phyloP scores from a whole-genome alignment of 2,888 invertebrate genomes.

The Drosophila subquinaria region DNA sequence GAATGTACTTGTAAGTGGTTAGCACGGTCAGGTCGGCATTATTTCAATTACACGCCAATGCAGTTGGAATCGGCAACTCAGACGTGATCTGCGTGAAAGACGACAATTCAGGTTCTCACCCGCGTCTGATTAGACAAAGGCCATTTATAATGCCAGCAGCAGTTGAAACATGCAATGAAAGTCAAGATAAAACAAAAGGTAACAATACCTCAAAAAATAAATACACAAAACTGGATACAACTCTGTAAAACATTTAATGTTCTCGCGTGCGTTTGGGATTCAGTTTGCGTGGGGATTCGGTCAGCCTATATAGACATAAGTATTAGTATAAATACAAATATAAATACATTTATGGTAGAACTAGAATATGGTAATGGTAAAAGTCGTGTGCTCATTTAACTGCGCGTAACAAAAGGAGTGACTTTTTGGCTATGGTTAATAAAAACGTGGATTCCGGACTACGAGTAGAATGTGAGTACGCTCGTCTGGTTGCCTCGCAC shows the following conservation, averaged over 20 bases:
- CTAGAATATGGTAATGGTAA: slow-evolving; percentile 54
- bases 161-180: slow-evolving; percentile 34
- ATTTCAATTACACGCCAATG: slow-evolving; percentile 60
- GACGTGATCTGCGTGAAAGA: slow-evolving; percentile 53
- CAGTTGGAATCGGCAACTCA: slow-evolving; percentile 24
- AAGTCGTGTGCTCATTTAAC: slow-evolving; percentile 47
- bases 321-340: slow-evolving; percentile 32
- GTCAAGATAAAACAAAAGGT: slow-evolving; percentile 18
- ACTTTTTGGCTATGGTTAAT: slow-evolving; percentile 32
- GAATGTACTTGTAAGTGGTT: slow-evolving; percentile 8
- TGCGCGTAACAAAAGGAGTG: slow-evolving; percentile 40
- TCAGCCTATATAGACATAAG: slow-evolving; percentile 52
- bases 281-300: slow-evolving; percentile 20
- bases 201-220: slow-evolving; percentile 31
- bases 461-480: slow-evolving; percentile 96
- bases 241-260: slow-evolving; percentile 52
- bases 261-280: slow-evolving; percentile 48
- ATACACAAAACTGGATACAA: slow-evolving; percentile 27
- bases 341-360: slow-evolving; percentile 61
- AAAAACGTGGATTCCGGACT: slow-evolving; percentile 23
- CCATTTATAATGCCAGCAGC: slow-evolving; percentile 39
- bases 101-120: slow-evolving; percentile 1
- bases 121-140: slow-evolving; percentile 21
- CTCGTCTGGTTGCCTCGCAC: slow-evolving; percentile 95
- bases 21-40: slow-evolving; percentile 41